Evolutionary conservation across 2,888 invertebrate species (phyloP).

Genomic region (Sialis fuliginosa): DNA sequence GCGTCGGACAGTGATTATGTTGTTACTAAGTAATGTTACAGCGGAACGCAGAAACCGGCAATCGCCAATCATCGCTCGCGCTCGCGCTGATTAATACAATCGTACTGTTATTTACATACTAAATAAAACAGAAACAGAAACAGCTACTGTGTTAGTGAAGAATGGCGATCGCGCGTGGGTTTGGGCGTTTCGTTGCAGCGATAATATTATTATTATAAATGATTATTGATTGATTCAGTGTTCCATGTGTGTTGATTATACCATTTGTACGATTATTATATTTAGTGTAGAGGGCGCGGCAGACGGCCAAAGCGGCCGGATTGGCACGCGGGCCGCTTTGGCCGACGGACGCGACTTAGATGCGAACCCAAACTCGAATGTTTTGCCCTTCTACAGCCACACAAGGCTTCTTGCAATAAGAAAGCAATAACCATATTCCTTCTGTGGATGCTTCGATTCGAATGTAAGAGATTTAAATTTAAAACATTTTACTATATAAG

Average conservation of each 20-base stretch:
- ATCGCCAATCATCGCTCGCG: background rate
- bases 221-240: background rate
- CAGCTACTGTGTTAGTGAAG: too few species aligned
- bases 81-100: background rate
- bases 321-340: constrained; percentile 4
- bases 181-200: too few species aligned
- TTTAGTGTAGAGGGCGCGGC: constrained; percentile 24
- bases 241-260: background rate
- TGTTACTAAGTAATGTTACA: too few species aligned
- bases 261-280: constrained; percentile 6
- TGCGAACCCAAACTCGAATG: constrained; percentile 10
- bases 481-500: constrained; percentile 17
- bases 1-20: too few species aligned
- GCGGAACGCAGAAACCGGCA: background rate
- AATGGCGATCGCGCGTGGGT: too few species aligned
- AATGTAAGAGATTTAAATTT: constrained; percentile 25
- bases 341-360: constrained; percentile 1
- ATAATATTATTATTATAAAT: too few species aligned
- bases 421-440: constrained; percentile 35
- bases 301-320: constrained; percentile 15
- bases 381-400: constrained; percentile 7
- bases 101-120: background rate
- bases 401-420: constrained; percentile 32
- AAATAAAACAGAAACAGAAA: too few species aligned
- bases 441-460: constrained; percentile 32